Conservation (phyloP, 2,797 vertebrate species). For the Nyctalus aviator region DNA sequence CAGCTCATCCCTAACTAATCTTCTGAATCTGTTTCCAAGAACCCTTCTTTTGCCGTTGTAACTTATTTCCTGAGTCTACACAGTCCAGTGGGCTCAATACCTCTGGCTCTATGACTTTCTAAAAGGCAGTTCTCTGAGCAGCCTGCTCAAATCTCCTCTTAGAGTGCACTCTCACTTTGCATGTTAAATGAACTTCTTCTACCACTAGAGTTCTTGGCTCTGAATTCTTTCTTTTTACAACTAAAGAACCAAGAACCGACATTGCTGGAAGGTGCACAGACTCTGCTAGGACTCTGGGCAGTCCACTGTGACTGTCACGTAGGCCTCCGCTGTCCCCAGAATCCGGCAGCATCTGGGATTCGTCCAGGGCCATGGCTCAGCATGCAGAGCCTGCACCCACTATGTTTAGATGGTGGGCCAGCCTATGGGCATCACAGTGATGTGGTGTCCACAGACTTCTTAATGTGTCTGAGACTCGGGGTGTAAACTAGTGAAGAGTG, state of each 20-base stretch:
- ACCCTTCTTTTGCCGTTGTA: neutral
- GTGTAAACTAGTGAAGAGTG: neutral
- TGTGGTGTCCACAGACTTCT: conserved; percentile 86
- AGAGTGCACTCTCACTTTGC: neutral
- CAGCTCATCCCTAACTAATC: neutral
- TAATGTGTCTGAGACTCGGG: neutral
- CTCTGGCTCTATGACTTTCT: neutral
- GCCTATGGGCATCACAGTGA: conserved; percentile 94
- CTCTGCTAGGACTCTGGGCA: conserved; percentile 36
- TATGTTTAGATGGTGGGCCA: conserved; percentile 96
- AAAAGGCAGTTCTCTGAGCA: neutral
- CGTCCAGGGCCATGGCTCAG: conserved; percentile 55
- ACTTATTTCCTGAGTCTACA: neutral
- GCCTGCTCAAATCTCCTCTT: neutral
- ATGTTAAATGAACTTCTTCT: neutral
- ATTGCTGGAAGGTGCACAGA: neutral
- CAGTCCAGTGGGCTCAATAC: neutral
- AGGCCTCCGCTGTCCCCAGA: neutral
- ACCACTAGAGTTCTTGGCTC: neutral
- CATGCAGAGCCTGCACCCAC: conserved; percentile 88
- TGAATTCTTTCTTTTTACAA: neutral
- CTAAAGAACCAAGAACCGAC: neutral
- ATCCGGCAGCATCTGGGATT: neutral
- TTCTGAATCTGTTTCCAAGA: neutral
- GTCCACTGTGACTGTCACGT: conserved; percentile 44